phyloP scores from a whole-genome alignment of 2,113 vertebrate species.

The Natator depressus region DNA sequence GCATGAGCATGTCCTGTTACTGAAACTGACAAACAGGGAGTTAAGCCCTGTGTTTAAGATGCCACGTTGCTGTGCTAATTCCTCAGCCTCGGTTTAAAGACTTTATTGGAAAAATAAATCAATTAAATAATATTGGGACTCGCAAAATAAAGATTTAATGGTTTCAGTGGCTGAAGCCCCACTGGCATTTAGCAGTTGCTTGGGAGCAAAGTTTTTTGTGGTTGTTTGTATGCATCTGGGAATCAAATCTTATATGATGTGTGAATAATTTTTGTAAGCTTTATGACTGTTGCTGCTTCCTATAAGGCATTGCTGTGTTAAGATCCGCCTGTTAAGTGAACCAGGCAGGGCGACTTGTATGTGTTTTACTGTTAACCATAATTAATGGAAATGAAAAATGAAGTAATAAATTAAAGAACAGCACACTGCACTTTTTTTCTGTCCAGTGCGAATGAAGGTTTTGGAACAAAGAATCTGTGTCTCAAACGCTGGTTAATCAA shows the following conservation, averaged over 20 bases:
- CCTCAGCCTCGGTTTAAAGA: constrained; percentile 28
- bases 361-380: constrained; percentile 21
- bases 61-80: constrained; percentile 16
- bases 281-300: constrained; percentile 55
- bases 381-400: constrained; percentile 74
- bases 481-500: constrained; percentile 4
- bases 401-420: constrained; percentile 62
- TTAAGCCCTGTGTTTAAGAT: not conserved
- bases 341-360: not conserved
- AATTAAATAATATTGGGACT: constrained; percentile 63
- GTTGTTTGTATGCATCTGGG: constrained; percentile 47
- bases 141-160: constrained; percentile 62
- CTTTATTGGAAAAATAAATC: constrained; percentile 63
- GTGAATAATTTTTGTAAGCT: constrained; percentile 58
- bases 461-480: constrained; percentile 58
- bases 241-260: constrained; percentile 40
- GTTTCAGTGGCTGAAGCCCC: not conserved
- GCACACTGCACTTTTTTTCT: constrained; percentile 11
- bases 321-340: constrained; percentile 33
- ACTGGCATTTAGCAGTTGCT: constrained; percentile 32
- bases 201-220: not conserved
- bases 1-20: accelerated
- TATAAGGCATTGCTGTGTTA: constrained; percentile 35
- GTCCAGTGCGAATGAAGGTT: not conserved
- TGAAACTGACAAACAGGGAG: not conserved